Percentiles rank a stretch among this genome's conserved stretches.
Conservation (phyloP, 2,888 invertebrate species). For the Pseudeuparius sepicola region DNA sequence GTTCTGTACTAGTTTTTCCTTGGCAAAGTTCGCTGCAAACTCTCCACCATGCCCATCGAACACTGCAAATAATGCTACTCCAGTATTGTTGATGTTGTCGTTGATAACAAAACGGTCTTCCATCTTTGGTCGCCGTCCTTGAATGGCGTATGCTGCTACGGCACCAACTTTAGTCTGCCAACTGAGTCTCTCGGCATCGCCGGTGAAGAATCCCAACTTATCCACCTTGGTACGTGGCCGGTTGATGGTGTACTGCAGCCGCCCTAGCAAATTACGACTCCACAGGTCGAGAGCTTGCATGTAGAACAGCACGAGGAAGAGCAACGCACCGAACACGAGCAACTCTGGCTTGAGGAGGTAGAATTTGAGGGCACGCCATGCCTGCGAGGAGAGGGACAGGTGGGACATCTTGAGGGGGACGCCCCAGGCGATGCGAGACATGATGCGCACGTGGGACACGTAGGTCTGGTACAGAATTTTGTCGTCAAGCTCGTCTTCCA, state of each 20-base stretch:
- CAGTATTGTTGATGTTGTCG: slow-evolving; percentile 74
- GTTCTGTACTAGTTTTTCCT: slow-evolving; percentile 76
- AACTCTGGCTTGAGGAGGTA: slow-evolving; percentile 76
- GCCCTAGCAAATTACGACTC: slow-evolving; percentile 59
- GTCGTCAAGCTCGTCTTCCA: slow-evolving; percentile 91
- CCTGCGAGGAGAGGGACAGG: slow-evolving; percentile 56
- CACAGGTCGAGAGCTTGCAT: slow-evolving; percentile 75
- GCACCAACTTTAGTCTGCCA: slow-evolving; percentile 71
- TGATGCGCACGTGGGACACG: slow-evolving; percentile 74
- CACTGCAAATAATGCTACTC: slow-evolving; percentile 80
- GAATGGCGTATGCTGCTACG: slow-evolving; percentile 81
- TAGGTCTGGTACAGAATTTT: slow-evolving; percentile 81
- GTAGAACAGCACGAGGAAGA: slow-evolving; percentile 67
- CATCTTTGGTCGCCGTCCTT: slow-evolving; percentile 85
- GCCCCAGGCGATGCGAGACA: slow-evolving; percentile 71
- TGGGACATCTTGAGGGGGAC: slow-evolving; percentile 55
- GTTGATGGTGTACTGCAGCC: slow-evolving; percentile 56
- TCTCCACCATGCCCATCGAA: slow-evolving; percentile 96
- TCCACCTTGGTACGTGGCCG: slow-evolving; percentile 49
- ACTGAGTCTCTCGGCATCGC: slow-evolving; percentile 44
- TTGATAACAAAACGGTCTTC: slow-evolving; percentile 89
- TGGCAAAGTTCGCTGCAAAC: slow-evolving; percentile 87
- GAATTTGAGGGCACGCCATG: slow-evolving; percentile 64
- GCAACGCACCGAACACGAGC: slow-evolving; percentile 57
- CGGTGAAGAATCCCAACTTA: slow-evolving; percentile 46